phyloP scores from a whole-genome alignment of 2,113 vertebrate genomes.

The Channa argus region DNA sequence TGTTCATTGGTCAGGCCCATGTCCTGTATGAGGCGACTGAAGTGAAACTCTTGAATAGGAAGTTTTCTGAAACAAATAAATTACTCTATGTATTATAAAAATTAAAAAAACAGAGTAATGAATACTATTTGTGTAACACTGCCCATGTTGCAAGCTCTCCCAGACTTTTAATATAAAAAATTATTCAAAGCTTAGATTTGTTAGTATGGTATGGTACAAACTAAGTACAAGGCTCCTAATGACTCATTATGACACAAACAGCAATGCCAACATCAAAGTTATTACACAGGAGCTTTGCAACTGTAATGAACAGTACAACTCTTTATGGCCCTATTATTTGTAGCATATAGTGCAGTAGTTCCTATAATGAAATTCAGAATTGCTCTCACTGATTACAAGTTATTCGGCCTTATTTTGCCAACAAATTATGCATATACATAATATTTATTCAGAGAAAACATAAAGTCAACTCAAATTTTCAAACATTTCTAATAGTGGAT shows the following conservation, averaged over 20 bases:
- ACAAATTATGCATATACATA: too few species aligned
- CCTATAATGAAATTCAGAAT: too few species aligned
- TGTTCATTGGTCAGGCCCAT: conserved; percentile 89
- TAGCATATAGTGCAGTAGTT: too few species aligned
- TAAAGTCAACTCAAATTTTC: background rate
- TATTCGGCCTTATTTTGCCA: too few species aligned
- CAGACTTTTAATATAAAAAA: background rate
- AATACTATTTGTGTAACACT: background rate
- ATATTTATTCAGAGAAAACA: too few species aligned
- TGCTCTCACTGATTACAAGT: too few species aligned
- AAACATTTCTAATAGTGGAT: background rate
- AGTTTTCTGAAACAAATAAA: conserved; percentile 85
- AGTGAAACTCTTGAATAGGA: conserved; percentile 96
- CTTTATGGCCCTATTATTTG: too few species aligned
- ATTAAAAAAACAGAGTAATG: background rate
- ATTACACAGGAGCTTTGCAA: too few species aligned
- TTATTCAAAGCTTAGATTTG: background rate
- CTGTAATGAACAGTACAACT: too few species aligned
- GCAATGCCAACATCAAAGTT: too few species aligned
- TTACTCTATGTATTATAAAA: background rate
- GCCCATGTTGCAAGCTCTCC: background rate
- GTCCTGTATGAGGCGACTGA: conserved; percentile 89
- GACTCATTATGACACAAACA: too few species aligned
- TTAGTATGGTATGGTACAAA: background rate
- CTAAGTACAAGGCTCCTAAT: background rate